phyloP scores from a whole-genome alignment of 1,140 invertebrate genomes.

The Drosophila seguyi region DNA sequence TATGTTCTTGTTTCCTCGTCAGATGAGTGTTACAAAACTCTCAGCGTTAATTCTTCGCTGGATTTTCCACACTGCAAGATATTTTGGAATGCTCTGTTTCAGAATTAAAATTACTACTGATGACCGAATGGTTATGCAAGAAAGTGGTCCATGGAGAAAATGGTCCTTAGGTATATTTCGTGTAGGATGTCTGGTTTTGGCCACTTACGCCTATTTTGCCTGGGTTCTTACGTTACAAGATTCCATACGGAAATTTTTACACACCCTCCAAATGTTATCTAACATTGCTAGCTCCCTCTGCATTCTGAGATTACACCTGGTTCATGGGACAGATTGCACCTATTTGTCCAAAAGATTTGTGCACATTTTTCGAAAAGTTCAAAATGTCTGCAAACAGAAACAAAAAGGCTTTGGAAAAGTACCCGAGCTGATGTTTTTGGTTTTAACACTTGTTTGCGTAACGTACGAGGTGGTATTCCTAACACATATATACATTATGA shows the following conservation, averaged over 20 bases:
- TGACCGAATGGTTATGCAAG: neutral
- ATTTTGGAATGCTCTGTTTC: constrained; percentile 2
- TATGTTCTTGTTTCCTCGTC: constrained; percentile 12
- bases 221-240: neutral
- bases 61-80: neutral
- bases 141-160: constrained; percentile 10
- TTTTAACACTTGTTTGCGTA: neutral
- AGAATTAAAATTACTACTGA: neutral
- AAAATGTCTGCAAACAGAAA: neutral
- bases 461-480: neutral
- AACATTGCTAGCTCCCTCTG: neutral
- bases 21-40: constrained; percentile 12
- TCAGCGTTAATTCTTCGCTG: constrained; percentile 8
- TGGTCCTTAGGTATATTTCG: constrained; percentile 18
- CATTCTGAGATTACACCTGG: constrained; percentile 29
- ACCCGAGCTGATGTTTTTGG: constrained; percentile 23
- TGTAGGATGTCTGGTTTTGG: neutral
- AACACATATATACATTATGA: too few relatives aligned
- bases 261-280: neutral
- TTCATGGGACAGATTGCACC: neutral
- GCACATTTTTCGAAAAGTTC: constrained; percentile 14
- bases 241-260: neutral
- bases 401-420: constrained; percentile 15
- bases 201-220: neutral
- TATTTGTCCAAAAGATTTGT: constrained; percentile 24